Percentiles rank a stretch among this genome's conserved stretches.
phyloP scores from a whole-genome alignment of 2,888 invertebrate genomes.

The Athrips mouffetella region DNA sequence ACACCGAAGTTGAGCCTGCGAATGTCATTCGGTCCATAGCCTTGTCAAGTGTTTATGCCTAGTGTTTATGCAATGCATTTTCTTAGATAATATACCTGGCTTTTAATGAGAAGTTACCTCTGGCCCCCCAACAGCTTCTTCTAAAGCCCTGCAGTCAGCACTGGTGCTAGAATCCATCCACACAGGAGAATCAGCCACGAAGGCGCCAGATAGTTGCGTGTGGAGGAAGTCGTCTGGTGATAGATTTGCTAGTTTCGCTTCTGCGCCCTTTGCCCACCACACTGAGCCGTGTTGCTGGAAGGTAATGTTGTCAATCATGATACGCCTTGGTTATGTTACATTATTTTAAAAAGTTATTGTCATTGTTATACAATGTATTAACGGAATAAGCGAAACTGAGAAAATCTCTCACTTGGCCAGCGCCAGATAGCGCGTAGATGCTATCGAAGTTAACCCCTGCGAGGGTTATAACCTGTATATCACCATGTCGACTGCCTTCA shows the following conservation, averaged over 20 bases:
- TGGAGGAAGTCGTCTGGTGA: conserved; percentile 88
- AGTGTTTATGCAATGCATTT: too few relatives aligned
- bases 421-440: conserved; percentile 92
- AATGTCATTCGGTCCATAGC: too few relatives aligned
- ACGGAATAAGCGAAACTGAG: too few relatives aligned
- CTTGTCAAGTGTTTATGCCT: too few relatives aligned
- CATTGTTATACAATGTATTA: too few relatives aligned
- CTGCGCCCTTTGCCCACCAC: conserved; percentile 92
- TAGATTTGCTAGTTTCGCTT: conserved; percentile 80
- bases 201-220: conserved; percentile 87
- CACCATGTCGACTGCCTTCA: conserved; percentile 95
- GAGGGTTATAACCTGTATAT: conserved; percentile 89
- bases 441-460: conserved; percentile 89
- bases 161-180: conserved; percentile 97
- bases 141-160: conserved; percentile 86
- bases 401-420: conserved; percentile 97
- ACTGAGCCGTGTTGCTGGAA: conserved; percentile 97
- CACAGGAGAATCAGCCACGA: conserved; percentile 91
- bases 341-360: too few relatives aligned
- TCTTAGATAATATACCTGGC: too few relatives aligned
- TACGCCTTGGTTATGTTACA: too few relatives aligned
- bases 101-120: too few relatives aligned
- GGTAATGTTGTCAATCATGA: neutral
- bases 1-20: too few relatives aligned
- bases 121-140: conserved; percentile 88